phyloP scores from a whole-genome alignment of 2,888 invertebrate species.

The Bhutanitis thaidina region DNA sequence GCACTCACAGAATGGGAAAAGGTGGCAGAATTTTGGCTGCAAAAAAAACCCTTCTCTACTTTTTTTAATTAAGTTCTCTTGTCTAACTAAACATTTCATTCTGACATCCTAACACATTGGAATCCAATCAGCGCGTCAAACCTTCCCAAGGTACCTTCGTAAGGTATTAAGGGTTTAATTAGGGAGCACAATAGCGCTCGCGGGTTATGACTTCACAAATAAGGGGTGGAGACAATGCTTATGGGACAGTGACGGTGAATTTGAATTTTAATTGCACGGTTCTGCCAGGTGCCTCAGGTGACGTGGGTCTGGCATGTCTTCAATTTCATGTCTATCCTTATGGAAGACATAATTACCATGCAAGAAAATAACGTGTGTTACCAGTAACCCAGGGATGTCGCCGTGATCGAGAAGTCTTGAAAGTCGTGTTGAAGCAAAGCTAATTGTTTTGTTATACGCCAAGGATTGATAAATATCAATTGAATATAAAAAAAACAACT shows the following conservation, averaged over 20 bases:
- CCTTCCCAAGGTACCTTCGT: slow-evolving; percentile 23
- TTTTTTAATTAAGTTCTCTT: background rate
- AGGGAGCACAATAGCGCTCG: slow-evolving; percentile 44
- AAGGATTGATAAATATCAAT: no score
- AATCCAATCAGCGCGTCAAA: slow-evolving; percentile 51
- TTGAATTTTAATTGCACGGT: slow-evolving; percentile 52
- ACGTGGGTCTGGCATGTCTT: slow-evolving; percentile 28
- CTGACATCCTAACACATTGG: slow-evolving; percentile 45
- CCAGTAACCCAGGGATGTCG: no score
- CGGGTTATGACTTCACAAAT: slow-evolving; percentile 41
- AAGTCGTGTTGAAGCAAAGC: no score
- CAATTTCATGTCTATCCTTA: slow-evolving; percentile 33
- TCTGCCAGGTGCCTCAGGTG: slow-evolving; percentile 24
- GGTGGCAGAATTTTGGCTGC: background rate
- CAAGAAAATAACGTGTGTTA: slow-evolving; percentile 6
- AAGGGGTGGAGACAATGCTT: slow-evolving; percentile 43
- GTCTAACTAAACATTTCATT: slow-evolving; percentile 31
- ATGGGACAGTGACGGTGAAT: slow-evolving; percentile 42
- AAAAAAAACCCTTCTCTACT: background rate
- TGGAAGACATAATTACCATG: slow-evolving; percentile 19
- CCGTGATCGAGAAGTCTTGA: no score
- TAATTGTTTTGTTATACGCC: no score
- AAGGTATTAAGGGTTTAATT: slow-evolving; percentile 55
- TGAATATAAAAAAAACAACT: no score
- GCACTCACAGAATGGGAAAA: no score